A percentile compares a stretch with the other conserved stretches of the same genome.
Evolutionary conservation across 2,888 invertebrate species (phyloP).

Genomic region (Tetramorium bicarinatum): DNA sequence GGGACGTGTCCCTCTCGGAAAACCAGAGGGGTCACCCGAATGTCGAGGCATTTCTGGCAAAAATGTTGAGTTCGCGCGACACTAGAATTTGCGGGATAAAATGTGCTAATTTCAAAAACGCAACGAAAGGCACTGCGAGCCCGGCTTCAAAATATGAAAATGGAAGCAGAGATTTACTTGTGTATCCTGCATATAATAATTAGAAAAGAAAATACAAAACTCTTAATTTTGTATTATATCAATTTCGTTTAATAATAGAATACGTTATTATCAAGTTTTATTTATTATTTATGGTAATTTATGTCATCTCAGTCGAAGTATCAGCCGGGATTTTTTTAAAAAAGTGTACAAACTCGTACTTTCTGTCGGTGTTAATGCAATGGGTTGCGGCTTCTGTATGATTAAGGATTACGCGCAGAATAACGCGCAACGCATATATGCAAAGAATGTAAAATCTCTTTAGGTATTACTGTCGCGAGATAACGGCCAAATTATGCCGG

Average conservation of each 20-base stretch:
- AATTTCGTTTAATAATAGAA: background rate
- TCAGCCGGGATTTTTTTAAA: background rate
- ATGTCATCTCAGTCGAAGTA: background rate
- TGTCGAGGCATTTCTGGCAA: slow-evolving; percentile 1
- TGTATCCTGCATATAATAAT: background rate
- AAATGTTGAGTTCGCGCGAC: slow-evolving; percentile 3
- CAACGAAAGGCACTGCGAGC: background rate
- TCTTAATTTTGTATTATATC: background rate
- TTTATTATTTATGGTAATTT: background rate
- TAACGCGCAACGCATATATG: background rate
- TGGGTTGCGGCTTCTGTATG: background rate
- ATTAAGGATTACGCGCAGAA: slow-evolving; percentile 10
- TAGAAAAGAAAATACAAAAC: background rate
- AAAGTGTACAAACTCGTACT: background rate
- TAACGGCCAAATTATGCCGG: slow-evolving; percentile 1
- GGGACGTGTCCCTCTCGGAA: slow-evolving; percentile 8
- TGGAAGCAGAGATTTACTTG: background rate
- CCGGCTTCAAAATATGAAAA: background rate
- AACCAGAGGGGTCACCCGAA: background rate
- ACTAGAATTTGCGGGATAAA: background rate
- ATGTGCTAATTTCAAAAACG: slow-evolving; percentile 20
- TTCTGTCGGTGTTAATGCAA: background rate
- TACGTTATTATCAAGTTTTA: background rate
- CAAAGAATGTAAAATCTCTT: background rate
- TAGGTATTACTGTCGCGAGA: slow-evolving; percentile 3